A percentile compares a stretch with the other conserved stretches of the same genome.
Evolutionary conservation across 2,113 vertebrate genomes (phyloP).

Genomic region (Chaenogobius annularis): DNA sequence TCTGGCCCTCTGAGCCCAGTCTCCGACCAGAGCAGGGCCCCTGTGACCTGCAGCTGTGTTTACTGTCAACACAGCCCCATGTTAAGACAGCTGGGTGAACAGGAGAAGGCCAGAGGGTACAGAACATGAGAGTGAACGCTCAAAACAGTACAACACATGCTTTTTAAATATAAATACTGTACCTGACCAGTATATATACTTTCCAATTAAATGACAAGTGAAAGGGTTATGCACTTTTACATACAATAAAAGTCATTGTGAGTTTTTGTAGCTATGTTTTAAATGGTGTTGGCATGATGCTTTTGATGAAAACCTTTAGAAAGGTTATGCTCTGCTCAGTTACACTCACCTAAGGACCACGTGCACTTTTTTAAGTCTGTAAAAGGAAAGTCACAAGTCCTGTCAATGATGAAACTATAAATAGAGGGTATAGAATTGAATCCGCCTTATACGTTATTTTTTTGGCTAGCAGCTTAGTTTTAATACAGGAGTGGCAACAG

Average conservation of each 20-base stretch:
- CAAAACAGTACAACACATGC: constrained; percentile 1
- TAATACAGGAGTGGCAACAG: background rate
- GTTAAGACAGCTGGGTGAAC: constrained; percentile 82
- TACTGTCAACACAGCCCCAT: constrained; percentile 80
- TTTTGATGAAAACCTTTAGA: constrained; percentile 56
- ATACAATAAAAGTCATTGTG: constrained; percentile 12
- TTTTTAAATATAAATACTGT: background rate
- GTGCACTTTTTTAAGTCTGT: constrained; percentile 15
- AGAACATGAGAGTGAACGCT: constrained; percentile 50
- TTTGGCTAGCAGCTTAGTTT: no score
- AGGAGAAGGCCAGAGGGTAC: constrained; percentile 71
- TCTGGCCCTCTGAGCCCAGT: constrained; percentile 60
- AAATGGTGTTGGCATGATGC: constrained; percentile 30
- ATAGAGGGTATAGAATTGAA: no score
- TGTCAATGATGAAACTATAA: background rate
- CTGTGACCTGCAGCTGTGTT: constrained; percentile 83
- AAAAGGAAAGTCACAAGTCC: constrained; percentile 16
- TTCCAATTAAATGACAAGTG: background rate
- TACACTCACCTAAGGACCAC: constrained; percentile 46
- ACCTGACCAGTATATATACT: constrained; percentile 22
- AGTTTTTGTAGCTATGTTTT: constrained; percentile 42
- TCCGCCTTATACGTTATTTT: no score
- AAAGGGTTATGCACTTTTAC: constrained; percentile 11
- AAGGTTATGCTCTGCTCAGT: constrained; percentile 65
- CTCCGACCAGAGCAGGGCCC: constrained; percentile 72